phyloP scores from a whole-genome alignment of 1,140 invertebrate genomes.

The Lysiphlebus fabarum region DNA sequence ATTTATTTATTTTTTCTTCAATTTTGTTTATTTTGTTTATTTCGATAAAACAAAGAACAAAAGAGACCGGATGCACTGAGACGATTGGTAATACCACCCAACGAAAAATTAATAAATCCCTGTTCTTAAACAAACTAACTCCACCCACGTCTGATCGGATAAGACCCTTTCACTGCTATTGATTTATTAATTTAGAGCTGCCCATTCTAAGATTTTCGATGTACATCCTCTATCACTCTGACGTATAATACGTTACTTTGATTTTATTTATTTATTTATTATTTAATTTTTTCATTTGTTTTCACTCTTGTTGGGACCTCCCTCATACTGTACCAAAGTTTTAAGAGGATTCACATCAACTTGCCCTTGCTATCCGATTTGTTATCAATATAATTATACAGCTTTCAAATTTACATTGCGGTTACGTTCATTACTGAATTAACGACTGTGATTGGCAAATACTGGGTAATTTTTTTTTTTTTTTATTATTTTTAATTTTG shows the following conservation, averaged over 20 bases:
- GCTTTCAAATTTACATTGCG: constrained; percentile 47
- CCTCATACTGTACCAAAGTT: constrained; percentile 36
- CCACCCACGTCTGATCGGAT: constrained; percentile 54
- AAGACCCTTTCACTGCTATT: constrained; percentile 39
- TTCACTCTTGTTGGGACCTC: constrained; percentile 25
- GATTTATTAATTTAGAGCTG: constrained; percentile 57
- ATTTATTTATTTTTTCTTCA: too few species aligned
- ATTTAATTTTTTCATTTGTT: background rate
- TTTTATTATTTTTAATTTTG: background rate
- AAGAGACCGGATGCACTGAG: constrained; percentile 34
- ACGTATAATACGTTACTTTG: background rate
- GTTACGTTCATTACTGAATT: constrained; percentile 57
- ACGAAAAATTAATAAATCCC: constrained; percentile 54
- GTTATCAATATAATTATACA: constrained; percentile 55
- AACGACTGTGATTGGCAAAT: constrained; percentile 52
- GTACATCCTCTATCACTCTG: constrained; percentile 9
- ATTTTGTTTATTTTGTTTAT: background rate
- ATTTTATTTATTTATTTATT: too few species aligned
- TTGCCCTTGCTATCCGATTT: constrained; percentile 46
- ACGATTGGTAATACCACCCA: constrained; percentile 49
- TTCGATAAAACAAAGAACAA: too few species aligned
- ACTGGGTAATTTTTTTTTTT: constrained; percentile 35
- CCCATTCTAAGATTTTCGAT: constrained; percentile 48
- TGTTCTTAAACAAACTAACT: constrained; percentile 56
- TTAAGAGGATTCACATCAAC: constrained; percentile 40